These are phyloP conservation scores for Camponotus fellah DNA, from an alignment of 2,888 invertebrate species.

Conservation along the genomic window DNA sequence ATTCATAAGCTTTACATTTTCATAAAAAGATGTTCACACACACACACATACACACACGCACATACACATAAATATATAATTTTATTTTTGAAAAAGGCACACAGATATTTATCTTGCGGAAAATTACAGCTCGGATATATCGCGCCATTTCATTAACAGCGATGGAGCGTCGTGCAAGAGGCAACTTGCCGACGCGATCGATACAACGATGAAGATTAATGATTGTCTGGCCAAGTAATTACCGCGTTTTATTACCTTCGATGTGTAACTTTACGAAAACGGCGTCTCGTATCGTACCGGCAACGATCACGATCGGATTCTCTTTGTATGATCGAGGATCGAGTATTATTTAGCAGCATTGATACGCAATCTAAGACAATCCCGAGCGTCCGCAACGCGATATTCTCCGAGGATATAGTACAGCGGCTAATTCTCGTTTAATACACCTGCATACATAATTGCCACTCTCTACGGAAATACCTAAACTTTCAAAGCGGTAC, in stretches of 20 bases:
- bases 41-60: no score
- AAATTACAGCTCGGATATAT: conserved; percentile 31
- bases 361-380: conserved; percentile 53
- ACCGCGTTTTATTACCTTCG: conserved; percentile 49
- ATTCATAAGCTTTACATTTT: not conserved
- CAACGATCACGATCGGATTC: conserved; percentile 4
- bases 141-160: conserved; percentile 51
- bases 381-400: conserved; percentile 42
- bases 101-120: not conserved
- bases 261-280: conserved; percentile 36
- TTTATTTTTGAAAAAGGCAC: not conserved
- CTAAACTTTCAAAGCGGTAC: conserved; percentile 3
- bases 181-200: conserved; percentile 50
- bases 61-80: not conserved
- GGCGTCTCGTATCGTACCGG: conserved; percentile 7
- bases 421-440: conserved; percentile 48
- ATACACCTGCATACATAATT: conserved; percentile 27
- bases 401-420: conserved; percentile 19
- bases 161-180: conserved; percentile 30
- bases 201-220: conserved; percentile 65
- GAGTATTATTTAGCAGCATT: conserved; percentile 60
- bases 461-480: not conserved
- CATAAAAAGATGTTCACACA: no score
- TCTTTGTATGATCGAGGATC: not conserved
- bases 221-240: conserved; percentile 57